phyloP scores from a whole-genome alignment of 2,113 vertebrate genomes.

The Semnopithecus entellus region DNA sequence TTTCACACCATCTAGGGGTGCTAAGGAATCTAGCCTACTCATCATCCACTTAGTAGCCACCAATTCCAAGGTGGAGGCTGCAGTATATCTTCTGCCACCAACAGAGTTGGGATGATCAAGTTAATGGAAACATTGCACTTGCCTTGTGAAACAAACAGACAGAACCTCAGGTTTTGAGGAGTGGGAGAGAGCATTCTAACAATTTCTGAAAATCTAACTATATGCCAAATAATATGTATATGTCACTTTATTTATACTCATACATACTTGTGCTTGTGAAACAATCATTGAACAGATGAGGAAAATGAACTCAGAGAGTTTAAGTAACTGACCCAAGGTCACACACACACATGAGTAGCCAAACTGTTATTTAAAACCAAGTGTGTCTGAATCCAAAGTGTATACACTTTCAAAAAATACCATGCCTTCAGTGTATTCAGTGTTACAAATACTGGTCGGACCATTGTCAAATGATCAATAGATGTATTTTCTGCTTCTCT shows the following conservation, averaged over 20 bases:
- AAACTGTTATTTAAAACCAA: slow-evolving; percentile 1
- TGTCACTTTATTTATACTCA: background rate
- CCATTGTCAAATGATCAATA: background rate
- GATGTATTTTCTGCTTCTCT: background rate
- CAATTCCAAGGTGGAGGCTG: background rate
- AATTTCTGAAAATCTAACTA: background rate
- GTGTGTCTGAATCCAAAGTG: background rate
- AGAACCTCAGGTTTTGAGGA: background rate
- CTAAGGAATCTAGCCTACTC: background rate
- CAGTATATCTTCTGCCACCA: background rate
- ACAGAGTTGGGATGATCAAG: background rate
- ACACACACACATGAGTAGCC: background rate
- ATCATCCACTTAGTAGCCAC: background rate
- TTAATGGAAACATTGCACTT: background rate
- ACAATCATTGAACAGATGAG: background rate
- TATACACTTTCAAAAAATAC: background rate
- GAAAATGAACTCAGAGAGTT: background rate
- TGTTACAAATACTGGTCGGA: background rate
- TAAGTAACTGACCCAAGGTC: background rate
- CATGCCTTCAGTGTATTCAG: background rate
- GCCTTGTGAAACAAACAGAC: background rate
- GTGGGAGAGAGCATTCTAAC: background rate
- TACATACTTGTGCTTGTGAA: background rate
- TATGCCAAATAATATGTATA: background rate
- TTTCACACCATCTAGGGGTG: background rate